Conservation (phyloP, 2,113 vertebrate species). For the Tonatia bakeri region DNA sequence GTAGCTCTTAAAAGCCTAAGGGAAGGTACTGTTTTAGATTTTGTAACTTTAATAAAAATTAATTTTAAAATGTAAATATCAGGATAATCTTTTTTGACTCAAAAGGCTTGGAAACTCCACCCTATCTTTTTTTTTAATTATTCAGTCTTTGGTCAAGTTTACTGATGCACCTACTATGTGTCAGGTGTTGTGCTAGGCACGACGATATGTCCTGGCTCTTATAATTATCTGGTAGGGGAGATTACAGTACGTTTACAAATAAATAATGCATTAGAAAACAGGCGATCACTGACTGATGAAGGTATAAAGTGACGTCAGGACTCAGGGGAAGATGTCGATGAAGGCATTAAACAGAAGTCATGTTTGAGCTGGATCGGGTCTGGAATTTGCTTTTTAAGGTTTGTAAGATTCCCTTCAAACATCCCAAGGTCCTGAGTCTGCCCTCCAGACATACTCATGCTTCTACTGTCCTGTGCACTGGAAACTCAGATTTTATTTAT, state of each 20-base stretch:
- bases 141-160: neutral
- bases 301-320: neutral
- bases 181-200: neutral
- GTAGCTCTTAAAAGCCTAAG: slow-evolving; percentile 21
- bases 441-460: rapidly evolving
- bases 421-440: neutral
- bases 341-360: rapidly evolving
- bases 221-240: neutral
- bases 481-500: neutral
- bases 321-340: neutral
- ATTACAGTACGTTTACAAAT: neutral
- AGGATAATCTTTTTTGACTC: neutral
- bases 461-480: neutral
- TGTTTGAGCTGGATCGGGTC: rapidly evolving
- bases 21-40: slow-evolving; percentile 15
- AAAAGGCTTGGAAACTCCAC: neutral
- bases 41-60: slow-evolving; percentile 22
- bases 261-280: neutral
- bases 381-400: neutral
- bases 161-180: neutral
- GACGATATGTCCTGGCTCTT: neutral
- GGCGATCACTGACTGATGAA: neutral
- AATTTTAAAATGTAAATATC: neutral
- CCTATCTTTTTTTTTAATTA: neutral
- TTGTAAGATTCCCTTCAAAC: too few relatives aligned